phyloP scores from a whole-genome alignment of 2,797 vertebrate species.

The Octomys mimax region DNA sequence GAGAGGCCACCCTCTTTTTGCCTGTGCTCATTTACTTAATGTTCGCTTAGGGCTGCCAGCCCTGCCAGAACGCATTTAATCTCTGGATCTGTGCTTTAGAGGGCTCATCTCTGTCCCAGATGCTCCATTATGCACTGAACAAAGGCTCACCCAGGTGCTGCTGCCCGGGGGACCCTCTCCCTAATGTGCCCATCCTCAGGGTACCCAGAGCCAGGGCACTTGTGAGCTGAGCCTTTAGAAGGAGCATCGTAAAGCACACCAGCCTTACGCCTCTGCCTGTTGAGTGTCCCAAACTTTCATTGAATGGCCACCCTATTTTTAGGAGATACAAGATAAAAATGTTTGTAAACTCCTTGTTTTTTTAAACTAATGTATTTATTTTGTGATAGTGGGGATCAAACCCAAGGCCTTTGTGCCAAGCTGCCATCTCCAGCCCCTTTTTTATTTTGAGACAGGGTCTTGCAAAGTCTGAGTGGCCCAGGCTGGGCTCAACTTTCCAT shows the following conservation, averaged over 20 bases:
- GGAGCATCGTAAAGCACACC: not conserved
- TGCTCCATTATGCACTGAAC: conserved; percentile 9
- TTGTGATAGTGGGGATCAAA: not conserved
- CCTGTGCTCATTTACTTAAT: conserved; percentile 67
- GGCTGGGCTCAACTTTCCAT: not conserved
- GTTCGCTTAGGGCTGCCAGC: conserved; percentile 32
- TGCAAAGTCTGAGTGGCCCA: not conserved
- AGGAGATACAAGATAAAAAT: conserved; percentile 23
- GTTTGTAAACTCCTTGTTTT: conserved; percentile 43
- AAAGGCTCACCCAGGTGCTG: conserved; percentile 8
- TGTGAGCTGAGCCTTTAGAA: not conserved
- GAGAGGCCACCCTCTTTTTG: not conserved
- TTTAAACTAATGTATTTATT: not conserved
- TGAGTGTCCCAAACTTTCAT: not conserved
- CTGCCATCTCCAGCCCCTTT: not conserved
- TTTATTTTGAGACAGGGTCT: not conserved
- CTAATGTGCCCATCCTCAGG: not conserved
- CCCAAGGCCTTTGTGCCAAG: not conserved
- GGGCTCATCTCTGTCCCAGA: conserved; percentile 72
- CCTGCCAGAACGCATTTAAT: conserved; percentile 42
- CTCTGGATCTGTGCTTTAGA: conserved; percentile 58
- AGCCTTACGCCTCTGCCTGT: not conserved
- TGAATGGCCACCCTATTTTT: not conserved
- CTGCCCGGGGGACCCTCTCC: conserved; percentile 16
- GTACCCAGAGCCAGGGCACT: not conserved